Conservation (phyloP, 2,888 invertebrate species). For the Thecocarcelia acutangulata region DNA sequence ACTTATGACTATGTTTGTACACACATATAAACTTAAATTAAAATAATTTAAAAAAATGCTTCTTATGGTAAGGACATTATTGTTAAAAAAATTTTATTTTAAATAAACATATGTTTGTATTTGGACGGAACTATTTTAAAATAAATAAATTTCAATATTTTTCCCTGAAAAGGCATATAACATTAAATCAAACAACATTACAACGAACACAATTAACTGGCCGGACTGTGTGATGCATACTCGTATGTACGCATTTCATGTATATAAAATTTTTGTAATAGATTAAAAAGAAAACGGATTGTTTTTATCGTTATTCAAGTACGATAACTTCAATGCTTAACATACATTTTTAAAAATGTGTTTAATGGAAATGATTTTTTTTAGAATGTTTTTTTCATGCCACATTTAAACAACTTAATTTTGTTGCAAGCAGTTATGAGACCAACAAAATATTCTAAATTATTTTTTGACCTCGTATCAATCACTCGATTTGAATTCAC, state of each 20-base stretch:
- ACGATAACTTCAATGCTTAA: too few species aligned
- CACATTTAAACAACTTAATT: too few species aligned
- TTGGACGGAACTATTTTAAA: slow-evolving; percentile 65
- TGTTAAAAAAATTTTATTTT: slow-evolving; percentile 36
- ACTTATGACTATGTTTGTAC: neutral
- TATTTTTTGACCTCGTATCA: too few species aligned
- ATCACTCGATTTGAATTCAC: too few species aligned
- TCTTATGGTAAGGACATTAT: slow-evolving; percentile 35
- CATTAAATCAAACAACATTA: slow-evolving; percentile 6
- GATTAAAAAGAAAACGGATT: too few species aligned
- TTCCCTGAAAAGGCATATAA: slow-evolving; percentile 3
- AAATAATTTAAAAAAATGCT: neutral
- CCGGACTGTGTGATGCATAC: neutral
- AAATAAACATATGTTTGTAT: slow-evolving; percentile 44
- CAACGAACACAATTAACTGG: neutral
- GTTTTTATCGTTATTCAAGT: too few species aligned
- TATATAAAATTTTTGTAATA: too few species aligned
- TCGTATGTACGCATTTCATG: neutral
- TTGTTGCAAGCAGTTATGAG: too few species aligned
- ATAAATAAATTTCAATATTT: slow-evolving; percentile 35
- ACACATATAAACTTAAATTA: neutral
- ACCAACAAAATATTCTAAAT: too few species aligned
- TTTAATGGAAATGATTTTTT: too few species aligned
- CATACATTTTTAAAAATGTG: too few species aligned
- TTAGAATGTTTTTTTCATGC: too few species aligned